These are phyloP conservation scores for Eupithecia exiguata DNA, from an alignment of 2,888 invertebrate species.

Conservation along the genomic window DNA sequence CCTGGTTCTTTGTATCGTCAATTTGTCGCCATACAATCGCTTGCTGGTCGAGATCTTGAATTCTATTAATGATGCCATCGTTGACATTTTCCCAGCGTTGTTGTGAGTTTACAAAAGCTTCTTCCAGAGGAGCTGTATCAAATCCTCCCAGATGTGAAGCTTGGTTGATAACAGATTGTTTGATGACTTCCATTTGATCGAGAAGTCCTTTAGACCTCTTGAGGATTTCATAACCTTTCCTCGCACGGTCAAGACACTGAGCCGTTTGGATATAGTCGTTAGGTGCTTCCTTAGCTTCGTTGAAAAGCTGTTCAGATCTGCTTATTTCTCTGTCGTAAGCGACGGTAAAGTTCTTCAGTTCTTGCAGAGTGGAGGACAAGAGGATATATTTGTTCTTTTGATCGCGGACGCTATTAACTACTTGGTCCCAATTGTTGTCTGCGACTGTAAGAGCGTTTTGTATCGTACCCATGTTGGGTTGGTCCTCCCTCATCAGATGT, in stretches of 20 bases:
- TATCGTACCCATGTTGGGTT: slow-evolving; percentile 90
- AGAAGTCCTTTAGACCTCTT: slow-evolving; percentile 89
- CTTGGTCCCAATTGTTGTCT: slow-evolving; percentile 92
- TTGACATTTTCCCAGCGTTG: slow-evolving; percentile 88
- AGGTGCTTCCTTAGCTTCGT: slow-evolving; percentile 86
- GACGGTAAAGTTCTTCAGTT: slow-evolving; percentile 88
- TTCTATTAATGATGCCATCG: slow-evolving; percentile 88
- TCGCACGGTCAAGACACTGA: slow-evolving; percentile 88
- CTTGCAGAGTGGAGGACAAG: slow-evolving; percentile 88
- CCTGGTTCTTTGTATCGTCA: slow-evolving; percentile 92
- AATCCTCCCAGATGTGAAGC: slow-evolving; percentile 87
- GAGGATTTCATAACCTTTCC: slow-evolving; percentile 89
- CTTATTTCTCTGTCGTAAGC: slow-evolving; percentile 88
- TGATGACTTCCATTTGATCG: slow-evolving; percentile 91
- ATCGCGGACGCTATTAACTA: slow-evolving; percentile 89
- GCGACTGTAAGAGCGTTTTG: slow-evolving; percentile 91
- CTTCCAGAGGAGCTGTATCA: slow-evolving; percentile 83
- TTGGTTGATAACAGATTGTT: slow-evolving; percentile 88
- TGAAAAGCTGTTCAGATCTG: slow-evolving; percentile 87
- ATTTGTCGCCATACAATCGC: slow-evolving; percentile 97
- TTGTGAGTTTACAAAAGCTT: slow-evolving; percentile 85
- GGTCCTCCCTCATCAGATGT: slow-evolving; percentile 91
- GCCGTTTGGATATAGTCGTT: slow-evolving; percentile 89
- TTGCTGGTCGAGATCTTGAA: slow-evolving; percentile 93
- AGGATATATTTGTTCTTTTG: slow-evolving; percentile 89